phyloP scores from a whole-genome alignment of 2,888 invertebrate genomes.

The Crepidodera aurea region DNA sequence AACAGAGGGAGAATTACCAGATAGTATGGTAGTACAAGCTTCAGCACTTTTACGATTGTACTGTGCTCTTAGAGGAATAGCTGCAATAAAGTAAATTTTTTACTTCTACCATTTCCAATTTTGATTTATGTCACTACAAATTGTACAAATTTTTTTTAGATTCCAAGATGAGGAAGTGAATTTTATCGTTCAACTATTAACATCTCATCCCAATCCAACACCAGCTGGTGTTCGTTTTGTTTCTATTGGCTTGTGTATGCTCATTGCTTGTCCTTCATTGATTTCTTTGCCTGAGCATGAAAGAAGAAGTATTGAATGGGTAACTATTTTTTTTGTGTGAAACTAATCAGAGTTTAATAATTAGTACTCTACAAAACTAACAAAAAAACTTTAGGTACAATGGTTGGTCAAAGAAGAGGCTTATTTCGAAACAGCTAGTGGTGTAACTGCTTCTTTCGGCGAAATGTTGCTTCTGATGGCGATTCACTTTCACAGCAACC shows the following conservation, averaged over 20 bases:
- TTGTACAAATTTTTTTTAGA: conserved; percentile 58
- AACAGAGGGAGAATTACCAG: conserved; percentile 67
- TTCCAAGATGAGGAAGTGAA: conserved; percentile 92
- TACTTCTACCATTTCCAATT: not conserved
- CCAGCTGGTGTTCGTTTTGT: conserved; percentile 93
- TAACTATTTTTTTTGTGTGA: conserved; percentile 35
- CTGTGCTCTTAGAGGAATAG: conserved; percentile 91
- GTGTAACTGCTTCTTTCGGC: conserved; percentile 88
- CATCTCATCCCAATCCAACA: conserved; percentile 88
- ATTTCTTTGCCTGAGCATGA: conserved; percentile 78
- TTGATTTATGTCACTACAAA: not conserved
- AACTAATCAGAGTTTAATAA: not conserved
- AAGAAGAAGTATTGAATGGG: conserved; percentile 89
- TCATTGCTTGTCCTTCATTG: conserved; percentile 91
- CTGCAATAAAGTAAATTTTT: conserved; percentile 79
- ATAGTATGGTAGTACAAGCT: conserved; percentile 80
- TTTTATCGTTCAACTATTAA: conserved; percentile 82
- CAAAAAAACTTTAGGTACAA: conserved; percentile 64
- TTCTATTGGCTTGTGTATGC: conserved; percentile 90
- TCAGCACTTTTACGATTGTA: conserved; percentile 90
- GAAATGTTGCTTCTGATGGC: conserved; percentile 96
- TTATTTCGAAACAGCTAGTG: conserved; percentile 86
- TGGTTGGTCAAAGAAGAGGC: conserved; percentile 93
- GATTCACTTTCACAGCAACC: conserved; percentile 96
- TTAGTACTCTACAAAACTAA: not conserved